Base-by-base conservation (phyloP, 2,888 invertebrate species). In the Lasioglossum zephyrum region DNA sequence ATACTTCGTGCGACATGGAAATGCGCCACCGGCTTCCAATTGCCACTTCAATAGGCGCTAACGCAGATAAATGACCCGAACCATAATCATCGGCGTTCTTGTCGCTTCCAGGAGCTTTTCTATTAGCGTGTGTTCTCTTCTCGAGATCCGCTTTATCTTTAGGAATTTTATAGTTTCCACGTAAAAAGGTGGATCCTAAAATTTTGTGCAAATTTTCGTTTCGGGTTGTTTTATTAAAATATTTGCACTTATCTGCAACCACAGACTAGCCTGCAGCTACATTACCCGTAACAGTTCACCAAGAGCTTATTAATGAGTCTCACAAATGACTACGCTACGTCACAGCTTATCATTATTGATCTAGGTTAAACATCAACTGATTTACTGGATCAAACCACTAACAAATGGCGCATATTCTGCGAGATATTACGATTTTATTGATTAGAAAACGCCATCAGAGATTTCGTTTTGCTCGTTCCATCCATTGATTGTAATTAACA, bases 21-120 rank as follows among this genome's bases (percentile, higher is more conserved):
- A 87, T 81, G 86, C 47, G 83, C 69, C 79, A 85, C 78, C 78
- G 73, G 81, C 87, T 84, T 89, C 85, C 92, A 92, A 92, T 92
- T 92, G 90, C 84, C 80, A 83, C 81, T 78, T 92, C 90, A 93
- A 93, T 91, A 86, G 84, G 88, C 89, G 87, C 86, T 93, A 93
- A 93, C 89, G 87, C 91, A 93, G 93, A 93, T 89, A 93, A 93
- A 93, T 93, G 91, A 84, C 82, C 78, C 80, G 26, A 78, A 81
- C 73, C 63, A 73, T 85, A 81, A 88, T 85, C 88, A 86, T 87
- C 82, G 84, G 70, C 78, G 60, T 86, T 82, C 85, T 77, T 78
- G 76, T 60, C 22, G 66, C 78, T 74, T 78, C 69, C 82, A 73
- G 44, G 70, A 82, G 85, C 84, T 82, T 84, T 73, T 84, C 84